These are phyloP conservation scores for Ischnus inquisitorius DNA, from an alignment of 2,888 invertebrate genomes.

Conservation along the genomic window DNA sequence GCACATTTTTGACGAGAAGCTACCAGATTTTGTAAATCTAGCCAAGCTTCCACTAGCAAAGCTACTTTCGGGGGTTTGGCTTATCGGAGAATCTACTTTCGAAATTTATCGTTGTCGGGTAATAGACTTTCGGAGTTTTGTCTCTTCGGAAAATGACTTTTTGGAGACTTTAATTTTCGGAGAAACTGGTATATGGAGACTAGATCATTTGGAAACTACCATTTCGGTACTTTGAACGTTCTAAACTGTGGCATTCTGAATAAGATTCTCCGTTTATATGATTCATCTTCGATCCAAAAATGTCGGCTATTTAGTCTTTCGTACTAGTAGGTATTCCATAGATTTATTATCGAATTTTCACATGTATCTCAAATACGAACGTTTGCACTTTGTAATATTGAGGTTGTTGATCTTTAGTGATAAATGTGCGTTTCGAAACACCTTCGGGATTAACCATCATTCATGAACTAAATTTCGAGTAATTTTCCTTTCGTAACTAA, in stretches of 20 bases:
- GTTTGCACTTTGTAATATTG: background rate
- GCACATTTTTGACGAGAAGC: too few species aligned
- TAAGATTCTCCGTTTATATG: background rate
- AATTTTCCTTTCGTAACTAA: too few species aligned
- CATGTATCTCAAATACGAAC: background rate
- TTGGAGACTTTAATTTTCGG: background rate
- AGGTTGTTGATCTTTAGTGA: background rate
- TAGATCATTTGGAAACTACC: background rate
- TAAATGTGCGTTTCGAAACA: too few species aligned
- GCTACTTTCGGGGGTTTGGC: too few species aligned
- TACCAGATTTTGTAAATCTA: too few species aligned
- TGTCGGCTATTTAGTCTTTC: background rate
- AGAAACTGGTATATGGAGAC: background rate
- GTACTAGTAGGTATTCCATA: background rate
- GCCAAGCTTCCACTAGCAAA: too few species aligned
- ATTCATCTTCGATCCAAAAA: background rate
- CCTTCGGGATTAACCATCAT: too few species aligned
- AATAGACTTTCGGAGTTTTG: background rate
- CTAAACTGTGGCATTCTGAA: background rate
- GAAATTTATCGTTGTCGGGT: background rate
- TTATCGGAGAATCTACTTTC: background rate
- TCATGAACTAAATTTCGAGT: too few species aligned
- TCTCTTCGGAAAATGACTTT: background rate
- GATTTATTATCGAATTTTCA: background rate
- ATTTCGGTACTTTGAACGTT: constrained; percentile 6